Percentiles rank a stretch among this genome's conserved stretches.
These are phyloP conservation scores for Choristoneura fumiferana DNA, from an alignment of 1,140 invertebrate genomes.

Conservation along the genomic window DNA sequence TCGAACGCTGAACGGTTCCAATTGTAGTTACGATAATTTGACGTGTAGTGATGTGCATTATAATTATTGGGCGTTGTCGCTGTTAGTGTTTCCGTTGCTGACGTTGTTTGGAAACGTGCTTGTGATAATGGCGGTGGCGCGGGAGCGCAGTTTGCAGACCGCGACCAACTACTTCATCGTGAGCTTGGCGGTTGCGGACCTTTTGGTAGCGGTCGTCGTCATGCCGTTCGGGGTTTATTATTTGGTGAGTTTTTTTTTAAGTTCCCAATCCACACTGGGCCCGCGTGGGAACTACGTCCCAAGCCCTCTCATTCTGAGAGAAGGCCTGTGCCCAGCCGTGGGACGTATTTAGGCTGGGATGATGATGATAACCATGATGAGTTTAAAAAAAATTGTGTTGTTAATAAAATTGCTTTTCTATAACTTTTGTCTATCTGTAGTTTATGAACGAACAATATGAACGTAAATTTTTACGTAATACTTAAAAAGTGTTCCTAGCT, in stretches of 20 bases:
- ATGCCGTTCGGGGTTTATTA: constrained; percentile 99
- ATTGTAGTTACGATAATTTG: constrained; percentile 2
- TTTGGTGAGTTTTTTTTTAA: constrained; percentile 84
- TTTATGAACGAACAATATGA: no score
- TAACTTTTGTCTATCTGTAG: no score
- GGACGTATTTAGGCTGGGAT: no score
- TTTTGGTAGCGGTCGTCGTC: constrained; percentile 96
- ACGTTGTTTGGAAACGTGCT: constrained; percentile 98
- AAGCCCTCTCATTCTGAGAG: no score
- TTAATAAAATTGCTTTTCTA: no score
- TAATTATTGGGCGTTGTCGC: constrained; percentile 91
- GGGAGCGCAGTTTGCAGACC: constrained; percentile 93
- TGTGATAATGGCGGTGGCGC: constrained; percentile 95
- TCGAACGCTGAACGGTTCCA: background rate
- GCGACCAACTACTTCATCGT: constrained; percentile 99
- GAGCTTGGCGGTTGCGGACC: constrained; percentile 97
- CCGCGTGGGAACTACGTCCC: no score
- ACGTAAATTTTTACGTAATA: no score
- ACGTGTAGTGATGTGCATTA: constrained; percentile 47
- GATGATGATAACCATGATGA: no score
- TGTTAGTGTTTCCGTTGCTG: constrained; percentile 94
- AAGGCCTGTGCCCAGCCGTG: no score
- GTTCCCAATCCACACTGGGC: no score
- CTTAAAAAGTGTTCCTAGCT: no score
- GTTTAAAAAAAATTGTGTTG: no score